These are phyloP conservation scores for Folsomia manolachei DNA, from an alignment of 2,888 invertebrate genomes.

Conservation along the genomic window DNA sequence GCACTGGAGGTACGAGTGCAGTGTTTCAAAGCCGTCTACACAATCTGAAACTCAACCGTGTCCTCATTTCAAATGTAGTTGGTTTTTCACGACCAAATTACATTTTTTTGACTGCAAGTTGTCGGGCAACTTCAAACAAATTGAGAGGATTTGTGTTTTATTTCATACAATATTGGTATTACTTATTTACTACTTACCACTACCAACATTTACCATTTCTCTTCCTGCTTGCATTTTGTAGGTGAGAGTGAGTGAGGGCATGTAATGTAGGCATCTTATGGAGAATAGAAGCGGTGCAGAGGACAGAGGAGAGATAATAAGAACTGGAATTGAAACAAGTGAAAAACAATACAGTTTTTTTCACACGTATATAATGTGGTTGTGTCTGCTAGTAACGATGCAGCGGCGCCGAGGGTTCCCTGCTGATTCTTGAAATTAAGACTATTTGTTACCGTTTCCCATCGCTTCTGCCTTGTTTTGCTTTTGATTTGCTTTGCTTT, in stretches of 20 bases:
- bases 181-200: too few relatives aligned
- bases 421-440: conserved; percentile 52
- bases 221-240: neutral
- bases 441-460: conserved; percentile 51
- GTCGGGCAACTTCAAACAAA: conserved; percentile 47
- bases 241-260: too few relatives aligned
- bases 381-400: conserved; percentile 51
- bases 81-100: conserved; percentile 38
- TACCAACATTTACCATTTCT: neutral
- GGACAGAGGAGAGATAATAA: conserved; percentile 3
- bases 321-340: conserved; percentile 12
- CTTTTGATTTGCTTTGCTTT: too few relatives aligned
- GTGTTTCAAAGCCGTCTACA: conserved; percentile 38
- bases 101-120: conserved; percentile 8
- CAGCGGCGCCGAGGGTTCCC: conserved; percentile 51
- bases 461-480: conserved; percentile 41
- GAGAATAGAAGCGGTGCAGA: too few relatives aligned
- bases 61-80: too few relatives aligned
- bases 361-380: conserved; percentile 50
- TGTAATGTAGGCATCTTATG: too few relatives aligned
- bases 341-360: conserved; percentile 49
- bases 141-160: conserved; percentile 34
- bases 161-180: neutral
- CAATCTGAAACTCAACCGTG: conserved; percentile 33
- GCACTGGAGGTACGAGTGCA: neutral